These are phyloP conservation scores for Mystacides longicornis DNA, from an alignment of 2,888 invertebrate species.

Conservation along the genomic window DNA sequence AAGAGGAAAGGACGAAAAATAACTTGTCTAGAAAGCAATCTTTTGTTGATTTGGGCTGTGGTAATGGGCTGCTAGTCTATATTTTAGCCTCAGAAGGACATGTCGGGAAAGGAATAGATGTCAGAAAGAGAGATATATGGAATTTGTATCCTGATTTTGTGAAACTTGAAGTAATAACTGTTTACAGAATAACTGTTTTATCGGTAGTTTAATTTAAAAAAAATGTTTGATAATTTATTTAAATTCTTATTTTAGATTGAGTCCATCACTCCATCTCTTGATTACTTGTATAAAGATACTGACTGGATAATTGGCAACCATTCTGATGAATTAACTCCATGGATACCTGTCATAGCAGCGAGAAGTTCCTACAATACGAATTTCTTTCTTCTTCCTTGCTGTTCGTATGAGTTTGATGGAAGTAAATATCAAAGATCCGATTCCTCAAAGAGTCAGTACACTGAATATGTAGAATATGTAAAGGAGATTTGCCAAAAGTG, in stretches of 20 bases:
- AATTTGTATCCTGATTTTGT: slow-evolving; percentile 60
- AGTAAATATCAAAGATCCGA: slow-evolving; percentile 69
- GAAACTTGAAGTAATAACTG: slow-evolving; percentile 50
- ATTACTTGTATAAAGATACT: slow-evolving; percentile 58
- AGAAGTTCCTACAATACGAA: slow-evolving; percentile 65
- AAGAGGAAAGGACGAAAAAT: slow-evolving; percentile 43
- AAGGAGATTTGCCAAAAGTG: slow-evolving; percentile 54
- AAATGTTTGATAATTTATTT: not conserved
- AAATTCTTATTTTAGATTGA: slow-evolving; percentile 42
- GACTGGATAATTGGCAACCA: slow-evolving; percentile 98
- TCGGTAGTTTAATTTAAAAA: slow-evolving; percentile 5
- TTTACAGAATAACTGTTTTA: not conserved
- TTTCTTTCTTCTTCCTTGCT: slow-evolving; percentile 92
- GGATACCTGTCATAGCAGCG: slow-evolving; percentile 91
- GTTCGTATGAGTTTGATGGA: slow-evolving; percentile 85
- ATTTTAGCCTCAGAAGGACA: slow-evolving; percentile 80
- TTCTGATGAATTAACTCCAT: slow-evolving; percentile 97
- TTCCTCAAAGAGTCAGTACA: slow-evolving; percentile 68
- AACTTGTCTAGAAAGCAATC: slow-evolving; percentile 41
- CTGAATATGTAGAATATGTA: slow-evolving; percentile 63
- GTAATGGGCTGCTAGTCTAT: slow-evolving; percentile 90
- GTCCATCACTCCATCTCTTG: slow-evolving; percentile 61
- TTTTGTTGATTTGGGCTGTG: slow-evolving; percentile 95
- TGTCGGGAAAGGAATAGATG: slow-evolving; percentile 74
- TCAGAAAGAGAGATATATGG: slow-evolving; percentile 85